Base-by-base conservation (phyloP, 2,113 vertebrate genomes). In the Entomyzon cyanotis region DNA sequence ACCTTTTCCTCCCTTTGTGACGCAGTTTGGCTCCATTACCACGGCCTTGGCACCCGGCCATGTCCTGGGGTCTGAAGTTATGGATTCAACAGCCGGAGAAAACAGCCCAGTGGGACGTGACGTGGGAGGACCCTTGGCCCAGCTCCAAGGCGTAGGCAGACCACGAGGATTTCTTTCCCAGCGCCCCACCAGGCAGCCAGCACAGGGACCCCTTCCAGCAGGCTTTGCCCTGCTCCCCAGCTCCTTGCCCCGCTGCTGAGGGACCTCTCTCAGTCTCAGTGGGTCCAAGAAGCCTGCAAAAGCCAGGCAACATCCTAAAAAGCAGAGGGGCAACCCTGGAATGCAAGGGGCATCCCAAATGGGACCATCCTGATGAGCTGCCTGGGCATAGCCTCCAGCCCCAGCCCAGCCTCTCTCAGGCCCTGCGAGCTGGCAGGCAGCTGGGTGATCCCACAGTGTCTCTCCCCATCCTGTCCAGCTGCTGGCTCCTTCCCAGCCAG, bases 1-100 rank as follows among this genome's bases (percentile, higher is more conserved):
- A 96, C 94, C 93, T 95, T 94, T 96, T 96, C 96, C 94, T 96
- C 86, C 92, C 69, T 96, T 96, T 92, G 95, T 97, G 96, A 97
- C 92, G 94, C 93, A 97, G 67, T 96, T 95, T 97, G 96, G 95
- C 94, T 95, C 39, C 85, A 88, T 85, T 93, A 68, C 65, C 39
- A 59, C 0, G 0, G 83, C 25, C 86, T 68, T 97, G 96, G 94
- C 88, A 46, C 41, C 6, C 1, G 0, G 94, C 96, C 96, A 97
- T 88, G 83, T 92, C 95, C 95, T 0, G 47, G 90, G 93, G 93
- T 95, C 95, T 96, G 92, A 95, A 92, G 92, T 94, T 94, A 95
- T 93, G 92, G 95, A 96, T 93, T 96, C 95, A 94, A 63, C 94
- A 96, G 96, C 90, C 56, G 58, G 85, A 83, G 79, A 93, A 90